Conservation (phyloP, 2,797 vertebrate species). For the Oreochromis grahami region DNA sequence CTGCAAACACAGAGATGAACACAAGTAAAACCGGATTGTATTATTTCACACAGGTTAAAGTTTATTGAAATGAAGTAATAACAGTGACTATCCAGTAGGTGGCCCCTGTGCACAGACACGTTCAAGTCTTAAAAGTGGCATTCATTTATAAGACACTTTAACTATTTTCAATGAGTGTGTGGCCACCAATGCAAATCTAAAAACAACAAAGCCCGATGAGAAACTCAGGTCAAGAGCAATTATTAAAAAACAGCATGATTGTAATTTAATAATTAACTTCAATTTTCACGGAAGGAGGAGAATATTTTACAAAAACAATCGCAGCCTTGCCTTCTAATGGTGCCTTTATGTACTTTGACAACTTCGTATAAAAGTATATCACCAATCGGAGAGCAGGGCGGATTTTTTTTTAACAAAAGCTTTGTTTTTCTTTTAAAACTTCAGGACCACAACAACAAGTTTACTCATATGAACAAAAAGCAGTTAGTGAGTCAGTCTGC, state of each 20-base stretch:
- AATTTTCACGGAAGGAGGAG: neutral
- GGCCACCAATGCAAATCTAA: neutral
- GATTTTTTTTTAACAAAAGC: neutral
- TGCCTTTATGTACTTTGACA: neutral
- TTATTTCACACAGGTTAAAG: neutral
- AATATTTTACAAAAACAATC: neutral
- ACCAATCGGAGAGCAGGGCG: neutral
- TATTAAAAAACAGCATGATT: neutral
- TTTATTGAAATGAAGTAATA: neutral
- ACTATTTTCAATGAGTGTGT: neutral
- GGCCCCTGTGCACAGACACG: conserved; percentile 7
- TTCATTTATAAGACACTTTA: neutral
- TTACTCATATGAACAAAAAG: conserved; percentile 5
- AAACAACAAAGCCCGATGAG: neutral
- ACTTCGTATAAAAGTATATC: neutral
- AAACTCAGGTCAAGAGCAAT: neutral
- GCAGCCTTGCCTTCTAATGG: neutral
- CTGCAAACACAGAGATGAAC: neutral
- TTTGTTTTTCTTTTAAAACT: neutral
- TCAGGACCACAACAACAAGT: neutral
- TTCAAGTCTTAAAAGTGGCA: neutral
- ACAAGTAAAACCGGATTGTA: neutral
- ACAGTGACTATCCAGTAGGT: neutral
- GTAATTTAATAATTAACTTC: neutral
- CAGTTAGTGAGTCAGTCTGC: conserved; percentile 17